Percentiles rank a stretch among this genome's conserved stretches.
Evolutionary conservation across 1,140 invertebrate genomes (phyloP).

Genomic region (Caerostris darwini): DNA sequence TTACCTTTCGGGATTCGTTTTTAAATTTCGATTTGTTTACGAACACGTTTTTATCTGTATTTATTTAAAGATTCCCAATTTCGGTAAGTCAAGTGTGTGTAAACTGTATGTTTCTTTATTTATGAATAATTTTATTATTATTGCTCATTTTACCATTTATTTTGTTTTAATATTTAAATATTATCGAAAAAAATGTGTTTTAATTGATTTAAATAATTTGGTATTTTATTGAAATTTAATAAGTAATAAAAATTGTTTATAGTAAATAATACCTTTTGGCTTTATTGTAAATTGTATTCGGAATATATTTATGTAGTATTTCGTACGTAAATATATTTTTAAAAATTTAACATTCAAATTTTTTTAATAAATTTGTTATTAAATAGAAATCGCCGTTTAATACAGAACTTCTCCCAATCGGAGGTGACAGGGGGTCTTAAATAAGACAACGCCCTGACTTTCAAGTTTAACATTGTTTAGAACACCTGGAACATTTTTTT

Average conservation of each 20-base stretch:
- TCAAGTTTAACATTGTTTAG: neutral
- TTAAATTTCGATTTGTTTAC: neutral
- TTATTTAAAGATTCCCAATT: neutral
- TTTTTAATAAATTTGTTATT: neutral
- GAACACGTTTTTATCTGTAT: neutral
- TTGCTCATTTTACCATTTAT: neutral
- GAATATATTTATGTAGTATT: no score
- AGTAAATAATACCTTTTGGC: no score
- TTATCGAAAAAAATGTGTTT: neutral
- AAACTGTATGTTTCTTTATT: neutral
- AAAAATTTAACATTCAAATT: no score
- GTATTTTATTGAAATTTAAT: no score
- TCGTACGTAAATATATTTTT: no score
- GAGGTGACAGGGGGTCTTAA: neutral
- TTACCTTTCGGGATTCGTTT: neutral
- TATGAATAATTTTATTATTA: neutral
- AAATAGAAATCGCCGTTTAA: neutral
- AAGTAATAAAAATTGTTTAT: no score
- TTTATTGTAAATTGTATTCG: no score
- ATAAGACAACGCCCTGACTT: constrained; percentile 17
- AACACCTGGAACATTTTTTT: neutral
- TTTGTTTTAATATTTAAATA: neutral
- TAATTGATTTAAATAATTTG: no score
- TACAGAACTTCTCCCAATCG: neutral
- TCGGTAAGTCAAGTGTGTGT: neutral